Evolutionary conservation across 2,888 invertebrate species (phyloP).

Genomic region (Acanthosepion lycidas): DNA sequence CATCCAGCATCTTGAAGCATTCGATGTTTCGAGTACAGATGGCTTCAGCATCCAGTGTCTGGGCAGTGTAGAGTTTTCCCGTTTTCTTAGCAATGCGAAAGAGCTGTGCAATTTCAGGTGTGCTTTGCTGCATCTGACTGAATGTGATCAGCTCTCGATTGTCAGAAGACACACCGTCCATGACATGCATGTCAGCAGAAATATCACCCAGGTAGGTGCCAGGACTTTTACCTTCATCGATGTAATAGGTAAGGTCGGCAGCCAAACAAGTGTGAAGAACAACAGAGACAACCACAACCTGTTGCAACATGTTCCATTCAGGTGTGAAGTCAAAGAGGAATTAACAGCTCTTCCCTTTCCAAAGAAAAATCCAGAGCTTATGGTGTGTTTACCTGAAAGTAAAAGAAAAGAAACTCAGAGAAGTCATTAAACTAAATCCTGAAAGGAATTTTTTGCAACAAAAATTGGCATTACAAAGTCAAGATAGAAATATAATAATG

Average conservation of each 20-base stretch:
- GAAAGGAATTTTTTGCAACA: background rate
- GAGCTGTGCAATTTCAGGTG: background rate
- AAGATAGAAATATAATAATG: too few species aligned
- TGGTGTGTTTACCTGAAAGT: background rate
- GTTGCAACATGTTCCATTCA: slow-evolving; percentile 33
- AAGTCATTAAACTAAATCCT: background rate
- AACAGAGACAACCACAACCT: background rate
- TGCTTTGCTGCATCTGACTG: slow-evolving; percentile 22
- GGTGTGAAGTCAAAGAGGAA: slow-evolving; percentile 16
- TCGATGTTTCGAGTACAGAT: background rate
- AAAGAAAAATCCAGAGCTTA: slow-evolving; percentile 8
- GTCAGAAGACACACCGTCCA: background rate
- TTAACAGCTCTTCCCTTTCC: background rate
- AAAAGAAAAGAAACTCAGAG: background rate
- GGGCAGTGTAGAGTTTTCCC: background rate
- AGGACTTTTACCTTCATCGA: slow-evolving; percentile 15
- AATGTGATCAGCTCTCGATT: background rate
- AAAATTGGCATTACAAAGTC: too few species aligned
- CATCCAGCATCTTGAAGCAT: background rate
- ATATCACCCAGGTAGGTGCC: background rate
- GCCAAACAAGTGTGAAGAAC: slow-evolving; percentile 33
- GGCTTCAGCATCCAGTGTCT: background rate
- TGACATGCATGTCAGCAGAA: background rate
- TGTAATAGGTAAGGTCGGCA: slow-evolving; percentile 13
- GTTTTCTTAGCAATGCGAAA: background rate